Base-by-base conservation (phyloP, 2,113 vertebrate genomes). In the human region DNA sequence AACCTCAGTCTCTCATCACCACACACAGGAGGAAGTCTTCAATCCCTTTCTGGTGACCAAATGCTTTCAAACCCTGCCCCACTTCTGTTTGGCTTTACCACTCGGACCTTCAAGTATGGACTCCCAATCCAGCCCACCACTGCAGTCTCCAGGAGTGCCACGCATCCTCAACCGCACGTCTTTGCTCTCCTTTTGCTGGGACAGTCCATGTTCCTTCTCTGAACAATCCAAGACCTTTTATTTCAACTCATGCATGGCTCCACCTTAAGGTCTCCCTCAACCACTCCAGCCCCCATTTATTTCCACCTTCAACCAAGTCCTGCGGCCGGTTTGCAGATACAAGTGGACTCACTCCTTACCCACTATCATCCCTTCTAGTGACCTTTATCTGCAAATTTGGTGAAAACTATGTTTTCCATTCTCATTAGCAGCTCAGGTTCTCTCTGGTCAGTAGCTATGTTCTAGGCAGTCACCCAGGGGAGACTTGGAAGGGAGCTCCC, bases 391-490 rank as follows among this genome's bases (percentile, higher is more conserved):
- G 11, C 57, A 59, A 81, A 76, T 27, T 5, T 25, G 40, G 12
- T n/a, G 45, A 43, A 72, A 40, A 6, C 12, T 0, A 16, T 16
- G 20, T 66, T 3, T 35, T 76, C 35, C 55, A 68, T 48, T 4
- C 22, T 43, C 7, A 5, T 8, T 11, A 6, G 35, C 2, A 23
- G 32, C 57, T 73, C 1, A 0, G 30, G 50, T 40, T 32, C 50
- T 50, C 35, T 52, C 50, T 48, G 9, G 1, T 3, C 6, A 5
- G 40, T 13, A 18, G 10, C n/a, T n/a, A 8, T 9, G 6, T 13
- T 6, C 89, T 78, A 55, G 35, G 45, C 32, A 85, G 32, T 32
- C 1, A 14, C 40, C 76, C 38, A 27, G 32, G 1, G 45, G 10
- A 5, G 18, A 55, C 43, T 23, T 18, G 35, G 12, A 40, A 35